phyloP scores from a whole-genome alignment of 2,888 invertebrate species.

The Orthosia gothica region DNA sequence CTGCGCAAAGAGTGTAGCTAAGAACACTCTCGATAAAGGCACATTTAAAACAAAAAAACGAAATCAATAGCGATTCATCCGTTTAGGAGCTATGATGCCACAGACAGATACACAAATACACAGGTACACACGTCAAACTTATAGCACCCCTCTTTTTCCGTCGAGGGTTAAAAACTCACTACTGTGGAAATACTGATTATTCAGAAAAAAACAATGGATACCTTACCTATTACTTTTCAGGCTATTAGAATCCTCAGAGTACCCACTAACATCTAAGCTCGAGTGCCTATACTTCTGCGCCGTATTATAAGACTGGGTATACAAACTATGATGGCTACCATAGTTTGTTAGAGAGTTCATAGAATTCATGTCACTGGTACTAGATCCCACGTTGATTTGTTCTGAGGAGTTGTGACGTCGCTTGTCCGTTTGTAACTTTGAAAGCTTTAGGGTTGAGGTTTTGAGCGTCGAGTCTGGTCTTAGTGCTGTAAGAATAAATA shows the following conservation, averaged over 20 bases:
- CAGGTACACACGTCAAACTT: too few relatives aligned
- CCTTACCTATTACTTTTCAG: conserved; percentile 92
- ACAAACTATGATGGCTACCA: conserved; percentile 86
- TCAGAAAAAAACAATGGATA: neutral
- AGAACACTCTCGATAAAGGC: too few relatives aligned
- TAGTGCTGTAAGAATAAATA: conserved; percentile 77
- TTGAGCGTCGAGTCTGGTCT: conserved; percentile 84
- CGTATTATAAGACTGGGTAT: conserved; percentile 85
- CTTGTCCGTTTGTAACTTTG: conserved; percentile 91
- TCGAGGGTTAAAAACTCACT: neutral
- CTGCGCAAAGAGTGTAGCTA: too few relatives aligned
- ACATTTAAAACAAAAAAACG: too few relatives aligned
- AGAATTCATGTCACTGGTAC: conserved; percentile 77
- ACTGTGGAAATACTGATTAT: neutral
- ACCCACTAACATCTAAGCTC: conserved; percentile 88
- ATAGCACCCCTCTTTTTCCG: too few relatives aligned
- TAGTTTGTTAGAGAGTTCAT: conserved; percentile 84
- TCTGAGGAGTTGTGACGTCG: conserved; percentile 89
- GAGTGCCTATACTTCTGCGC: conserved; percentile 82
- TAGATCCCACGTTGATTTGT: conserved; percentile 81
- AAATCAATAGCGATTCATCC: too few relatives aligned
- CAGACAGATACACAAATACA: too few relatives aligned
- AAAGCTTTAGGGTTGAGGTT: conserved; percentile 81
- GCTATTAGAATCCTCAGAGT: conserved; percentile 94
- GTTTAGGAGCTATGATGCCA: too few relatives aligned